Evolutionary conservation across 2,797 vertebrate species (phyloP).

Genomic region (Nannoperca australis): DNA sequence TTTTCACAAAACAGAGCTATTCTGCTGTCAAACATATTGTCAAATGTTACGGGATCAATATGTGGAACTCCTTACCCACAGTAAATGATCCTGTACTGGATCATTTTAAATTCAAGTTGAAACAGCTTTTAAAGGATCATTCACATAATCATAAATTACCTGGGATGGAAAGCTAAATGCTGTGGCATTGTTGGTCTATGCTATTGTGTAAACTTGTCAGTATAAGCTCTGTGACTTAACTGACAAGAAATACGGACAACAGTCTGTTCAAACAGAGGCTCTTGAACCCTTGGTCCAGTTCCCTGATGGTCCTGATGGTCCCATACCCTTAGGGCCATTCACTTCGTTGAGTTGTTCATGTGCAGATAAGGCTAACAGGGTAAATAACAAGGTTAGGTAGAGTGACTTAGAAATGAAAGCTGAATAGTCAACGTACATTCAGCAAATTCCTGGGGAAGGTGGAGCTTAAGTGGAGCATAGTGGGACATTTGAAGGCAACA

Average conservation of each 20-base stretch:
- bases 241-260: background rate
- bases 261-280: background rate
- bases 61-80: background rate
- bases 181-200: background rate
- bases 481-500: constrained; percentile 17
- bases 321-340: background rate
- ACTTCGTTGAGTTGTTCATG: background rate
- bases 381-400: background rate
- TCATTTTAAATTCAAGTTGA: constrained; percentile 2
- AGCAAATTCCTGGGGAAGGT: background rate
- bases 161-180: background rate
- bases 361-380: background rate
- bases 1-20: background rate
- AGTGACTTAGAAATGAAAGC: background rate
- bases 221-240: background rate
- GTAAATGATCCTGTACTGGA: background rate
- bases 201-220: background rate
- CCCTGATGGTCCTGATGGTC: background rate
- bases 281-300: background rate
- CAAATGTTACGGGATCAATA: background rate
- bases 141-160: background rate
- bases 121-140: background rate
- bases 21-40: background rate
- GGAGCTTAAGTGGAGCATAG: background rate
- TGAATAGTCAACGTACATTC: background rate